These are phyloP conservation scores for Rhinoraja longicauda DNA, from an alignment of 2,797 vertebrate genomes.

Conservation along the genomic window DNA sequence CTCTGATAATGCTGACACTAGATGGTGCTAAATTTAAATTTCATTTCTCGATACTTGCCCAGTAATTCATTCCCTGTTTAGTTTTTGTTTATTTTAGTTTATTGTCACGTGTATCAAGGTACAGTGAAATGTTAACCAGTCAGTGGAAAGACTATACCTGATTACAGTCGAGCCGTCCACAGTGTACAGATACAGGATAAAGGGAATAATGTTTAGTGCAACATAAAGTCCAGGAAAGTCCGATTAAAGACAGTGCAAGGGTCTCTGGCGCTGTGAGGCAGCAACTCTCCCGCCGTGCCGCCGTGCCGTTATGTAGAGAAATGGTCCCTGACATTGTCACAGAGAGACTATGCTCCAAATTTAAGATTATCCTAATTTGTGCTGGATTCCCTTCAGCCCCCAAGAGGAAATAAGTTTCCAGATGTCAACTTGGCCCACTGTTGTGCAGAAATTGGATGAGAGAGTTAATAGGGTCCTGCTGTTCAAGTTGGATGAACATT, in stretches of 20 bases:
- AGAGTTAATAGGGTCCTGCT: background rate
- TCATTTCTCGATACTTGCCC: background rate
- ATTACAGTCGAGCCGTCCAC: too few species aligned
- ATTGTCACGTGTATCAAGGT: too few species aligned
- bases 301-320: background rate
- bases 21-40: constrained; percentile 4
- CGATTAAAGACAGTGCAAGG: too few species aligned
- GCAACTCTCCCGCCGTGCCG: too few species aligned
- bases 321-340: background rate
- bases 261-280: too few species aligned
- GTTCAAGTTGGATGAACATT: background rate
- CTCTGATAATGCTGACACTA: constrained; percentile 4
- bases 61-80: too few species aligned
- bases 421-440: background rate
- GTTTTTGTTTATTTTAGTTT: too few species aligned
- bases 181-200: too few species aligned
- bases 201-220: too few species aligned
- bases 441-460: background rate
- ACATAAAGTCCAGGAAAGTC: too few species aligned
- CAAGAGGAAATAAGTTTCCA: background rate
- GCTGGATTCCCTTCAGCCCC: background rate
- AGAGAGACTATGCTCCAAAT: background rate
- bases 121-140: too few species aligned
- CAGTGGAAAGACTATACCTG: too few species aligned
- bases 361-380: background rate